phyloP scores from a whole-genome alignment of 2,797 vertebrate species.

The Sebastolobus alascanus region DNA sequence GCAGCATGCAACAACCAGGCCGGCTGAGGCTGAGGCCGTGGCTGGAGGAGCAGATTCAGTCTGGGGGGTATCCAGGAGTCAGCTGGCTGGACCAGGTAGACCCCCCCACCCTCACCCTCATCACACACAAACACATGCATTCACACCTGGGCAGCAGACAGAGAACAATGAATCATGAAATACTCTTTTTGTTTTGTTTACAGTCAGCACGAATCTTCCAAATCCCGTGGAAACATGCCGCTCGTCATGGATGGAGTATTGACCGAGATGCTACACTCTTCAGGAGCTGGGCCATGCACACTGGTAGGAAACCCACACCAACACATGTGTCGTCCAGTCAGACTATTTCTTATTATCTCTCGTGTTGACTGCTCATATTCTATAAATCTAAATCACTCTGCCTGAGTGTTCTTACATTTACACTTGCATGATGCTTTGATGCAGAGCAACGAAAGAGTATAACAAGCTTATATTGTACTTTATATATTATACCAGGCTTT shows the following conservation, averaged over 20 bases:
- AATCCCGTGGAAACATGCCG: slow-evolving; percentile 89
- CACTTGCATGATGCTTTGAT: neutral
- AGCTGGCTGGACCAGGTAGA: slow-evolving; percentile 86
- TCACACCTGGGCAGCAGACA: neutral
- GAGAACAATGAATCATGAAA: neutral
- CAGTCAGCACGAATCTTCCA: slow-evolving; percentile 85
- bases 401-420: neutral
- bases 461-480: neutral
- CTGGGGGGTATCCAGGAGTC: slow-evolving; percentile 86
- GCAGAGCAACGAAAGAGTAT: neutral
- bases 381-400: neutral
- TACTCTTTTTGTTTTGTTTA: neutral
- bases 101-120: neutral
- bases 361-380: neutral
- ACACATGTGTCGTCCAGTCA: neutral
- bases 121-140: neutral
- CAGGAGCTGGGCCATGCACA: slow-evolving; percentile 88
- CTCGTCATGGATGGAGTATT: slow-evolving; percentile 88
- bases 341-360: neutral
- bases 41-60: slow-evolving; percentile 88
- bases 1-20: slow-evolving; percentile 82
- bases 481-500: neutral
- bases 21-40: slow-evolving; percentile 84
- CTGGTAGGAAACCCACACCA: slow-evolving; percentile 74
- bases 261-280: slow-evolving; percentile 88